Base-by-base conservation (phyloP, 2,888 invertebrate species). In the Melanargia galathea region DNA sequence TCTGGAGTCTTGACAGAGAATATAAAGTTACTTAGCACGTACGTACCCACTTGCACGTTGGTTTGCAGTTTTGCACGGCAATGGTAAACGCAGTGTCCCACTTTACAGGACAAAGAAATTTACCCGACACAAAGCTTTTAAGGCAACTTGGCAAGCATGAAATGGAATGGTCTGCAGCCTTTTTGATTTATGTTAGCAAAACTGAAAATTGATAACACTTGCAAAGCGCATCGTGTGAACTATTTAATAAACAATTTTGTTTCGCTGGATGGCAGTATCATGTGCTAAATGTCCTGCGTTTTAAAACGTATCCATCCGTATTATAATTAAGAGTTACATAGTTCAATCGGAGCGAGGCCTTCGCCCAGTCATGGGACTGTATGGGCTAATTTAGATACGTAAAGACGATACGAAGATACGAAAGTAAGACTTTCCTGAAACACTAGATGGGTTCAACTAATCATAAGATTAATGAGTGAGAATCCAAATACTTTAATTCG, bases 91-190 rank as follows among this genome's bases (percentile, higher is more conserved):
- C 51, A 55, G 48, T 58, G 51, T 56, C 60, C 51, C 64, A 64
- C 51, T 64, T n/a, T 56, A 61, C 26, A 56, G 56, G 20, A 60
- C 57, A 63, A 66, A 66, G 66, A 66, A 63, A 66, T 52, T 43
- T 43, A 56, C 55, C 48, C 60, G 52, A 60, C 66, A 60, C 40
- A 63, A 60, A 63, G 63, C 60, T 66, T 63, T 66, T 63, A 63
- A 60, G 45, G 57, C 60, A 16, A 45, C 56, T 66, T 66, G 66
- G 66, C 65, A 59, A 54, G 57, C 54, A 56, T 58, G 48, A 58
- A 33, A 48, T n/a, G 56, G 48, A 51, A 51, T 48, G 59, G 52
- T 54, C 57, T 63, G 56, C n/a, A n/a, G n/a, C 60, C 60, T 60
- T 64, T 60, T 56, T 62, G 57, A 62, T 62, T 57, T 62, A 57